Evolutionary conservation across 2,113 vertebrate genomes (phyloP), one percentile per base, ranked within the genome.

Genomic region (Ciconia stormi): DNA sequence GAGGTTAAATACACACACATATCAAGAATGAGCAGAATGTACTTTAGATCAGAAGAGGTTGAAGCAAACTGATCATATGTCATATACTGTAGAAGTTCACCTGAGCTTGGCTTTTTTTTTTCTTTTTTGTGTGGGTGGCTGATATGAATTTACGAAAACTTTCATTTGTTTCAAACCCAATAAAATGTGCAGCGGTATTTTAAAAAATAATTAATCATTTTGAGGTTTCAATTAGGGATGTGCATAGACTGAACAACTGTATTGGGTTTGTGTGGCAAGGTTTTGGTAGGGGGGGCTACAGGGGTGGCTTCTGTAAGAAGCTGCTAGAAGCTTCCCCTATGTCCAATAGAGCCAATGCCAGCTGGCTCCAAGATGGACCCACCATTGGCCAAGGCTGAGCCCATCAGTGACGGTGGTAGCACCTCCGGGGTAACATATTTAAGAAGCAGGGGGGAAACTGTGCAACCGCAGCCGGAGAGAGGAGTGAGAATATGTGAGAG

Each of bases 131-230:
- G 44, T 63, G 53, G 13, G 30, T 72, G 80, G 49, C 49, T 87
- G 66, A 76, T 89, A 62, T 0, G 4, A 87, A 91, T 94, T 94
- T 65, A 74, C 1, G 0, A 62, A 61, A 87, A 82, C 29, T 69
- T 82, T 47, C 42, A 34, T 50, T 85, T 90, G 70, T 80, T 93
- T 88, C 84, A 58, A 87, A 93, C 0, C 7, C 32, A 79, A 8
- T 80, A 95, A 91, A 77, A 90, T 4, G 2, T 50, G 70, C 82
- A 50, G 73, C 15, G n/a, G 53, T 65, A 67, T 95, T 95, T 90
- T 44, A 61, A 87, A 96, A 90, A 84, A 59, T 34, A 87, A 72
- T 94, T 92, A 92, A 86, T 92, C 81, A 73, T 73, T 77, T 27
- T 67, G 89, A 88, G 73, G 70, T 84, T 96, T 88, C 87, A 88